Evolutionary conservation across 2,113 vertebrate genomes (phyloP).

Genomic region (Andinoacara biseriatus): DNA sequence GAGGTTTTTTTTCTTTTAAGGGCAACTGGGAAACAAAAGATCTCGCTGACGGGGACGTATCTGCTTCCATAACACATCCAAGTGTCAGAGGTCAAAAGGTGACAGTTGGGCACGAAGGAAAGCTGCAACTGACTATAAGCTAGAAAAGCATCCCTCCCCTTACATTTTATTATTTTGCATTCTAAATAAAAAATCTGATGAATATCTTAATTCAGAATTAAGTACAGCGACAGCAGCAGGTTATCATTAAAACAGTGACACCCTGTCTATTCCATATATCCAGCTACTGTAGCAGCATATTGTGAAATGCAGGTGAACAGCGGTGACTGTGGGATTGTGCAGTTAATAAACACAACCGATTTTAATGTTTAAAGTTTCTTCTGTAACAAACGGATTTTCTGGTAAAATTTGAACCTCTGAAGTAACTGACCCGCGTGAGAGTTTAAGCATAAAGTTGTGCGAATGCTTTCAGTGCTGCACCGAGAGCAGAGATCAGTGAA

Average conservation of each 20-base stretch:
- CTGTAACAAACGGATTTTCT: not conserved
- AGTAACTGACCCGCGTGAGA: not conserved
- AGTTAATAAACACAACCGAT: not conserved
- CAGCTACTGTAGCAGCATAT: not conserved
- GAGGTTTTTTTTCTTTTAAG: not conserved
- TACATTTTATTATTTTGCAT: too few species aligned
- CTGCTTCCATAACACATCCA: not conserved
- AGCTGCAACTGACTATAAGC: not conserved
- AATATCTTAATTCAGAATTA: not conserved
- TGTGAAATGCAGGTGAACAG: not conserved
- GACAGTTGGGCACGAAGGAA: not conserved
- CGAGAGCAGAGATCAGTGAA: not conserved
- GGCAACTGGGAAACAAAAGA: not conserved
- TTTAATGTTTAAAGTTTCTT: not conserved
- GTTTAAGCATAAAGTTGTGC: not conserved
- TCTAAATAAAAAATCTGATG: not conserved
- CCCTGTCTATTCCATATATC: not conserved
- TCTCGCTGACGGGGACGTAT: not conserved
- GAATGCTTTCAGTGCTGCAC: not conserved
- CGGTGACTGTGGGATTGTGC: not conserved
- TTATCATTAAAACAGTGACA: not conserved
- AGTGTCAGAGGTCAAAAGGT: not conserved
- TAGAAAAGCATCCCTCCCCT: too few species aligned
- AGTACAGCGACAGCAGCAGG: not conserved
- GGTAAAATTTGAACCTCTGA: not conserved